Base-by-base conservation (phyloP, 2,888 invertebrate genomes). In the Lasioglossum leucozonium region DNA sequence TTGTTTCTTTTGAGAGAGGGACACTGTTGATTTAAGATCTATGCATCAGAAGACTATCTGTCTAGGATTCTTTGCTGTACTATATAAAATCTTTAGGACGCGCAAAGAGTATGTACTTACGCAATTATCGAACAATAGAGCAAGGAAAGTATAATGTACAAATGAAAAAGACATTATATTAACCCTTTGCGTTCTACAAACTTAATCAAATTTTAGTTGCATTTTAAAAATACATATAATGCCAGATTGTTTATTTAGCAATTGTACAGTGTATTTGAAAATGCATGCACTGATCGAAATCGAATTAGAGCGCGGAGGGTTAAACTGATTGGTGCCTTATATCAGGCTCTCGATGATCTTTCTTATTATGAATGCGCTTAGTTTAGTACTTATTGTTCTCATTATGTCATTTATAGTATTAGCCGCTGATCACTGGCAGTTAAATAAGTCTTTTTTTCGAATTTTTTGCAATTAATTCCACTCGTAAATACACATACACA, bases 311-410 rank as follows among this genome's bases (percentile, higher is more conserved):
- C 30, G 30, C 30, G 30, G 62, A 62, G 62, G 62, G 62, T 62
- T 62, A 30, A 62, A 72, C 79, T 84, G 71, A 73, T 84, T 71
- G 81, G 84, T 87, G 87, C 85, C 84, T 87, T 90, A 34, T 42
- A 71, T 77, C 75, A 67, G 80, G 65, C 73, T 81, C 79, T 79
- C 37, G 42, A 40, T 77, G 30, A 13, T 58, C 55, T 73, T n/a
- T 34, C 47, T n/a, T n/a, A n/a, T n/a, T 67, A 42, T 34, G 1
- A 44, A 51, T 34, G 78, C 69, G 62, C 79, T 18, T 44, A 73
- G 55, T 69, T 40, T 83, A 65, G 55, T 69, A 80, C 73, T 65
- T 79, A 79, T n/a, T 8, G 62, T 34, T 72, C 71, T 75, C 44
- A 47, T 72, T 78, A 16, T 13, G 2, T 74, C 71, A 72, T 62